Percentiles rank a stretch among this genome's conserved stretches.
Evolutionary conservation across 2,797 vertebrate genomes (phyloP).

Genomic region (Fistularia commersonii): DNA sequence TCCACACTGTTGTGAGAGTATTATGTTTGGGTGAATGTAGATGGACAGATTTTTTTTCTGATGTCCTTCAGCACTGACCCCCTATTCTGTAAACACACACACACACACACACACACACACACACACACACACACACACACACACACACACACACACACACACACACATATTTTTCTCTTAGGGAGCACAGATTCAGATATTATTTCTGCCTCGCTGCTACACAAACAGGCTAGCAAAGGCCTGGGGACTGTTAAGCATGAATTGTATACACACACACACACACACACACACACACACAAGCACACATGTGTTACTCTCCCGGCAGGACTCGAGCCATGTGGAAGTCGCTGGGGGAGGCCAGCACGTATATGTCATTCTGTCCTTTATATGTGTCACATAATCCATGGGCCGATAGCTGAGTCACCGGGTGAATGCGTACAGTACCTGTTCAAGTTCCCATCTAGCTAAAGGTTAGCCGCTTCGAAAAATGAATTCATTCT

Average conservation of each 20-base stretch:
- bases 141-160: slow-evolving; percentile 14
- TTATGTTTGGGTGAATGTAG: slow-evolving; percentile 45
- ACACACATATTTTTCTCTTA: slow-evolving; percentile 51
- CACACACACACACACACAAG: slow-evolving; percentile 2
- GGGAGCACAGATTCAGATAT: slow-evolving; percentile 64
- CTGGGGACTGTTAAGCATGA: slow-evolving; percentile 52
- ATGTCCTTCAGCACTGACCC: slow-evolving; percentile 56
- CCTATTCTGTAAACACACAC: slow-evolving; percentile 14
- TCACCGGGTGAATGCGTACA: slow-evolving; percentile 8
- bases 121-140: slow-evolving; percentile 27
- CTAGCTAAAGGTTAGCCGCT: slow-evolving; percentile 36
- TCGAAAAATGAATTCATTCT: slow-evolving; percentile 26
- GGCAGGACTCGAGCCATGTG: slow-evolving; percentile 43
- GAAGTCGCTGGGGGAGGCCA: slow-evolving; percentile 48
- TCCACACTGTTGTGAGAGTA: slow-evolving; percentile 6
- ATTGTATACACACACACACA: slow-evolving; percentile 9
- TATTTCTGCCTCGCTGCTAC: slow-evolving; percentile 68
- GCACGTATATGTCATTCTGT: slow-evolving; percentile 54
- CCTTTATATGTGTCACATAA: slow-evolving; percentile 41
- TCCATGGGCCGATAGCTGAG: slow-evolving; percentile 24
- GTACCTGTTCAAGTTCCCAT: neutral
- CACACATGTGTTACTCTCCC: slow-evolving; percentile 37
- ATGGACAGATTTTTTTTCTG: slow-evolving; percentile 44
- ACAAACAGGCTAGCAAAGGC: slow-evolving; percentile 67
- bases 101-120: slow-evolving; percentile 17